A percentile compares a stretch with the other conserved stretches of the same genome.
Conservation (phyloP, 2,797 vertebrate genomes). For the Chiloscyllium punctatum region DNA sequence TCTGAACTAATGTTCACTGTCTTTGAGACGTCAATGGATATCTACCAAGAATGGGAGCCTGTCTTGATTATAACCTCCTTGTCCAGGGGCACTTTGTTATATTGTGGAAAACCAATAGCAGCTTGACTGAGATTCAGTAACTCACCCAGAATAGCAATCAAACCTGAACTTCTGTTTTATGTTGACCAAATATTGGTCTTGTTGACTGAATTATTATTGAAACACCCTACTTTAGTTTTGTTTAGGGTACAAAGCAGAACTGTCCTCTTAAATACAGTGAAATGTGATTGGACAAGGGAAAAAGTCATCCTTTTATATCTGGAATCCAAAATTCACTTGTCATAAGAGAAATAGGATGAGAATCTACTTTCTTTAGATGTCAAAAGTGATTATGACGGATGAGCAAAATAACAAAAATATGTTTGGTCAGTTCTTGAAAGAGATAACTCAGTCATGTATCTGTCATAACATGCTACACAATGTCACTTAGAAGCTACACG, state of each 20-base stretch:
- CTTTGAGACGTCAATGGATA: not conserved
- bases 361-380: not conserved
- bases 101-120: not conserved
- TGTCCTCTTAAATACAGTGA: not conserved
- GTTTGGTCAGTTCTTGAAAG: not conserved
- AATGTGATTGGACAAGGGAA: not conserved
- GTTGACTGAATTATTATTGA: not conserved
- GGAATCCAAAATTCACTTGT: not conserved
- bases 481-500: not conserved
- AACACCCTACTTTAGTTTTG: not conserved
- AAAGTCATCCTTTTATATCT: not conserved
- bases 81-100: not conserved
- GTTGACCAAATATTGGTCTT: not conserved
- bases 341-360: not conserved
- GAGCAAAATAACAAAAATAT: not conserved
- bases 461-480: not conserved
- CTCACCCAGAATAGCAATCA: not conserved
- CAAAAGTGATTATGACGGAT: not conserved
- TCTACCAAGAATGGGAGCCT: not conserved
- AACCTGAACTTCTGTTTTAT: not conserved
- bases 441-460: not conserved
- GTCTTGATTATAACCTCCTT: not conserved
- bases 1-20: not conserved
- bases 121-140: not conserved
- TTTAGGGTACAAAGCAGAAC: not conserved